These are phyloP conservation scores for Osmerus eperlanus DNA, from an alignment of 2,113 vertebrate genomes.

Conservation along the genomic window DNA sequence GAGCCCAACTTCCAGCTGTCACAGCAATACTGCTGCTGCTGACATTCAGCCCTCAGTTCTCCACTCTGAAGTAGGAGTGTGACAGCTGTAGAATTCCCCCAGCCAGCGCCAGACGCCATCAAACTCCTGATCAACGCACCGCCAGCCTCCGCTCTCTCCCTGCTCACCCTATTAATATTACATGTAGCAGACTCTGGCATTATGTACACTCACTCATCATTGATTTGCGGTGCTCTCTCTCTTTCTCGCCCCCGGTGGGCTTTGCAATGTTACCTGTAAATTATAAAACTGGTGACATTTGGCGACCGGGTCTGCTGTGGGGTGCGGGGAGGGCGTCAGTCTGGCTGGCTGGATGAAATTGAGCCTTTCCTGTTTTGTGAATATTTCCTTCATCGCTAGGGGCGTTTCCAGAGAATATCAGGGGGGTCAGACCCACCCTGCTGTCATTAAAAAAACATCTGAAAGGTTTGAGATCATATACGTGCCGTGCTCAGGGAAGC, in stretches of 20 bases:
- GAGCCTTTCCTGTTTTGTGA: conserved; percentile 48
- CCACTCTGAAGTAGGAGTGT: conserved; percentile 51
- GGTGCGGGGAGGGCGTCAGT: conserved; percentile 1
- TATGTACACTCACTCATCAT: conserved; percentile 62
- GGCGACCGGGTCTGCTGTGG: conserved; percentile 36
- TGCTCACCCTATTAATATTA: conserved; percentile 61
- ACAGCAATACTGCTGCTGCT: conserved; percentile 34
- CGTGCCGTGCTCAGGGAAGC: conserved; percentile 35
- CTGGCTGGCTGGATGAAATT: conserved; percentile 54
- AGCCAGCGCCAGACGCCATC: conserved; percentile 45
- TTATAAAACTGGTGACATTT: conserved; percentile 65
- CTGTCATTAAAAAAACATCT: conserved; percentile 29
- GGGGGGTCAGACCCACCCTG: conserved; percentile 19
- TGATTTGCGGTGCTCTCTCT: conserved; percentile 37
- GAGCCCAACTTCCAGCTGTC: conserved; percentile 56
- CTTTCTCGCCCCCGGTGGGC: conserved; percentile 29
- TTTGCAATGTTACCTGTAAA: conserved; percentile 64
- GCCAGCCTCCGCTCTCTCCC: conserved; percentile 4
- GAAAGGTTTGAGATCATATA: conserved; percentile 25
- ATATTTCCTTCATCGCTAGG: conserved; percentile 50
- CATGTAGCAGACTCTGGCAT: conserved; percentile 58
- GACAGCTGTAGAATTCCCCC: conserved; percentile 68
- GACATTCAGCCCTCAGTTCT: conserved; percentile 39
- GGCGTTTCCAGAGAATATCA: conserved; percentile 37
- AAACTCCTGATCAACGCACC: conserved; percentile 46